Percentiles rank a stretch among this genome's conserved stretches.
Evolutionary conservation across 2,888 invertebrate genomes (phyloP).

Genomic region (Conops quadrifasciatus): DNA sequence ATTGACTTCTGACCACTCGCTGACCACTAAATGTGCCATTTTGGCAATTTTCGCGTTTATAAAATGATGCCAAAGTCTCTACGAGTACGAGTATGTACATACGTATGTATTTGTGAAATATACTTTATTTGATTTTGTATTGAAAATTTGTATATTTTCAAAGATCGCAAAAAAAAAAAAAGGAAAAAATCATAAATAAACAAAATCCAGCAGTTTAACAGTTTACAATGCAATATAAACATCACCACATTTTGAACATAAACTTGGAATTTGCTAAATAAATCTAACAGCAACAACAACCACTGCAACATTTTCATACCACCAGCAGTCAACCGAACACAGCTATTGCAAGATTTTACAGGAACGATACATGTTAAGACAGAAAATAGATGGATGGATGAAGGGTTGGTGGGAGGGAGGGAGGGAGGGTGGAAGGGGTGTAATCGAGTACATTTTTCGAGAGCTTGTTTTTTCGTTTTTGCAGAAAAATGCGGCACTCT

Average conservation of each 20-base stretch:
- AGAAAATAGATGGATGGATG: not conserved
- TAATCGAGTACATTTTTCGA: not conserved
- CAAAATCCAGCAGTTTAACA: not conserved
- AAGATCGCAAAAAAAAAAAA: not conserved
- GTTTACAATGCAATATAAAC: constrained; percentile 10
- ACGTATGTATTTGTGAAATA: not conserved
- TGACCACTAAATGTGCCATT: too few relatives aligned
- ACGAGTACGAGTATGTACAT: too few relatives aligned
- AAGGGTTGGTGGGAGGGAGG: not conserved
- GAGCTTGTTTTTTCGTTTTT: constrained; percentile 24
- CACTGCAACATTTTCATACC: constrained; percentile 2
- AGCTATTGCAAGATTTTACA: not conserved
- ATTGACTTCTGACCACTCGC: too few relatives aligned
- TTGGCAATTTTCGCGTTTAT: too few relatives aligned
- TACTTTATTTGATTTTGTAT: not conserved
- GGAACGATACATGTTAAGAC: not conserved
- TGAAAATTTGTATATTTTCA: constrained; percentile 5
- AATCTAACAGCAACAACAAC: not conserved
- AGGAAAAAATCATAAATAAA: not conserved
- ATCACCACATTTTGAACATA: not conserved
- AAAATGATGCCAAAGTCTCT: too few relatives aligned
- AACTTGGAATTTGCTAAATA: not conserved
- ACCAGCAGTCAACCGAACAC: too few relatives aligned
- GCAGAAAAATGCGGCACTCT: constrained; percentile 17
- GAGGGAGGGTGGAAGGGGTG: not conserved